Conservation (phyloP, 2,113 vertebrate species). For the Myiagra hebetior region DNA sequence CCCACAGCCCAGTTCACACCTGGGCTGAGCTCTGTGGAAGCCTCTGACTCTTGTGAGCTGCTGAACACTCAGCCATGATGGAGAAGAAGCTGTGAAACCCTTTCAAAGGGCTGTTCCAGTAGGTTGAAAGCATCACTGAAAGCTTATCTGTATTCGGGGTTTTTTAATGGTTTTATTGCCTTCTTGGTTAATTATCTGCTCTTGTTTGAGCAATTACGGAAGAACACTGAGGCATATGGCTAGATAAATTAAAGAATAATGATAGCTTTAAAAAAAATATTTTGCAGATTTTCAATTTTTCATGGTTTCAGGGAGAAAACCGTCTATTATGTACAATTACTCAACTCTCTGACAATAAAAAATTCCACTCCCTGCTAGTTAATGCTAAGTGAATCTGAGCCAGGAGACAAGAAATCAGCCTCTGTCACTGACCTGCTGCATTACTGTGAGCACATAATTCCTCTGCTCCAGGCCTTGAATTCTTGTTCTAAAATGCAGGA, state of each 20-base stretch:
- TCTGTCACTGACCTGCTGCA: not conserved
- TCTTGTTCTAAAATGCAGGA: not conserved
- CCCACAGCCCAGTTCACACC: not conserved
- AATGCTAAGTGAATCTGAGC: not conserved
- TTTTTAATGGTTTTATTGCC: not conserved
- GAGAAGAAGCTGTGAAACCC: not conserved
- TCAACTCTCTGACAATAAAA: not conserved
- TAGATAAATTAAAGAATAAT: slow-evolving; percentile 48
- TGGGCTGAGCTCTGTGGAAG: not conserved
- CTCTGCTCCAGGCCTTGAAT: not conserved
- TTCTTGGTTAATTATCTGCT: slow-evolving; percentile 11
- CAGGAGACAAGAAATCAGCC: not conserved
- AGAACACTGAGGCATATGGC: not conserved
- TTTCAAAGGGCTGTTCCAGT: not conserved
- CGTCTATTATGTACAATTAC: not conserved
- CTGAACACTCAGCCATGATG: not conserved
- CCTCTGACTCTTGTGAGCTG: not conserved
- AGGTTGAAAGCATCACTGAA: not conserved
- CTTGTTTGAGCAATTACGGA: slow-evolving; percentile 23
- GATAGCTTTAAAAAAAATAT: not conserved
- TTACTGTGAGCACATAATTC: not conserved
- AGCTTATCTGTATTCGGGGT: not conserved
- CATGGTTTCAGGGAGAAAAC: slow-evolving; percentile 1
- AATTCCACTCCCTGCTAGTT: not conserved
- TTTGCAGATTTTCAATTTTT: not conserved